These are phyloP conservation scores for Gryllus bimaculatus DNA, from an alignment of 1,140 invertebrate genomes.

Conservation along the genomic window DNA sequence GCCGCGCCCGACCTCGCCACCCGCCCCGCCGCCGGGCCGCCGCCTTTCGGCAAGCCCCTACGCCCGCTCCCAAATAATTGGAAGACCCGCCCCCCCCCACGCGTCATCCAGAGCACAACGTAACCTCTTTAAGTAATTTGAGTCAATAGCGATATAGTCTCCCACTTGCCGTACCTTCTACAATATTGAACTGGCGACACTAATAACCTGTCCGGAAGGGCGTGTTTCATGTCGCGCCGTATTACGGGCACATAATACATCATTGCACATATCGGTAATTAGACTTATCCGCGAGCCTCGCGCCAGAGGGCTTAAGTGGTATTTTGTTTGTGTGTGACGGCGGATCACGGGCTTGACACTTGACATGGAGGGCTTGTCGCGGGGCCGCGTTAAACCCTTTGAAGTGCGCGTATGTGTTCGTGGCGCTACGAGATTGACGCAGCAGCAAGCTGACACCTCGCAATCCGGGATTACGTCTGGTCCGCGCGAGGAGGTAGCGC, in stretches of 20 bases:
- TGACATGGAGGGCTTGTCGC: background rate
- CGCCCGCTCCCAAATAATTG: too few species aligned
- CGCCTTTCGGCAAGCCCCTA: too few species aligned
- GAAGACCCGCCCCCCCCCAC: background rate
- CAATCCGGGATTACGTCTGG: constrained; percentile 2
- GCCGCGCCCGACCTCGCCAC: too few species aligned
- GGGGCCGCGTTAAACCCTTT: background rate
- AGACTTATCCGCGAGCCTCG: background rate
- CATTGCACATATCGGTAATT: constrained; percentile 4
- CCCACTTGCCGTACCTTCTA: background rate
- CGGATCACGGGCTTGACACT: background rate
- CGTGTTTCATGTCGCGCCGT: background rate
- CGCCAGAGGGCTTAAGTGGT: background rate
- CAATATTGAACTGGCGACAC: background rate
- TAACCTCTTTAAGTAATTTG: constrained; percentile 5
- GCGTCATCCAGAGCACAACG: background rate
- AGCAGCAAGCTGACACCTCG: background rate
- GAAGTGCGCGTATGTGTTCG: background rate
- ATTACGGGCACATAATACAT: background rate
- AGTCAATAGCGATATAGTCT: background rate
- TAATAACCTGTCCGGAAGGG: background rate
- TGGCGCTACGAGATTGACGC: background rate
- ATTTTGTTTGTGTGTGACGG: constrained; percentile 4
- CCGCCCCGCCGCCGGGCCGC: too few species aligned
- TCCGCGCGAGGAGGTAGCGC: too few species aligned